Conservation (phyloP, 2,113 vertebrate genomes). For the Sterrhoptilus dennistouni region DNA sequence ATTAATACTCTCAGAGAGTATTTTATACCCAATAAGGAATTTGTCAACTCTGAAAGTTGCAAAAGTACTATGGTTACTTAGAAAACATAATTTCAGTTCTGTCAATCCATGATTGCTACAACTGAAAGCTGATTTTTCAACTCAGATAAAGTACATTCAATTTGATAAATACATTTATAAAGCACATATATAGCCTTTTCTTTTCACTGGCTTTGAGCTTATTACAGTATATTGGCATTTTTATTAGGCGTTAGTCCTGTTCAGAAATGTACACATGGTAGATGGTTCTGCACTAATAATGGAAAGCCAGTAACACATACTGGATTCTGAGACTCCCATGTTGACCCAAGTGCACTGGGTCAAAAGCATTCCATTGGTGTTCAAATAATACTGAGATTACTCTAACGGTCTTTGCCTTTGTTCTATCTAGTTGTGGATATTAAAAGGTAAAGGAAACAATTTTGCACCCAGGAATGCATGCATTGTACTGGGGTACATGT, state of each 20-base stretch:
- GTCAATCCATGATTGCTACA: neutral
- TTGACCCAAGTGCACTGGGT: neutral
- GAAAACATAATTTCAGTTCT: neutral
- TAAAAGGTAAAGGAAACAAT: neutral
- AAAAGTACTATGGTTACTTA: neutral
- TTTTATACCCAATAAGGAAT: neutral
- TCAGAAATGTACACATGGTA: neutral
- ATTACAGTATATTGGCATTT: neutral
- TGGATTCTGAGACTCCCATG: neutral
- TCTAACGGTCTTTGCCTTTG: neutral
- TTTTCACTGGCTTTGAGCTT: neutral
- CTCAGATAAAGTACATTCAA: neutral
- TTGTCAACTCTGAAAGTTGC: neutral
- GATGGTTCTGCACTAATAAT: neutral
- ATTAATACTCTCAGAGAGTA: neutral
- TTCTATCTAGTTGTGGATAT: neutral
- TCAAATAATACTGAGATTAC: neutral
- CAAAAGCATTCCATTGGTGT: neutral
- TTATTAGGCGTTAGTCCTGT: neutral
- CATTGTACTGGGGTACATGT: neutral
- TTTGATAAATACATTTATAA: neutral
- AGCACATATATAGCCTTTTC: neutral
- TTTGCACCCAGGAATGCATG: neutral
- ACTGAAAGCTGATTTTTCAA: neutral
- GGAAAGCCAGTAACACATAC: neutral